Conservation (phyloP, 1,140 invertebrate species). For the Drosophila sp. region DNA sequence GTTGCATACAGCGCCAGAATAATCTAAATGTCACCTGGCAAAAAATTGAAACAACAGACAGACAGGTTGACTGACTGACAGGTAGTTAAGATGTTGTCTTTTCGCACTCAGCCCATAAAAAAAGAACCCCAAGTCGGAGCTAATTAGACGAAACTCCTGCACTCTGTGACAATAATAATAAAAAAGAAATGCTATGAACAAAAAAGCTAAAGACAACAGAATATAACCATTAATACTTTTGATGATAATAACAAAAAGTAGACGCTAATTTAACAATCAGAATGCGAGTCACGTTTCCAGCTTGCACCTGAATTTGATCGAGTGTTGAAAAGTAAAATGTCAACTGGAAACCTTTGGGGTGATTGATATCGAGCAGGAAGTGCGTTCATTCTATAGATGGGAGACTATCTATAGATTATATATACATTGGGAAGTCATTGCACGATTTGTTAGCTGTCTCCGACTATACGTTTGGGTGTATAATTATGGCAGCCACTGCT, state of each 20-base stretch:
- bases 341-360: slow-evolving; percentile 57
- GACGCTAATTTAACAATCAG: slow-evolving; percentile 50
- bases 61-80: neutral
- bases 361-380: slow-evolving; percentile 76
- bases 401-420: neutral
- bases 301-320: slow-evolving; percentile 30
- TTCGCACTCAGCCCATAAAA: slow-evolving; percentile 20
- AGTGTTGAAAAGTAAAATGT: slow-evolving; percentile 62
- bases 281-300: slow-evolving; percentile 62
- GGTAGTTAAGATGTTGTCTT: slow-evolving; percentile 29
- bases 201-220: slow-evolving; percentile 8
- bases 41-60: neutral
- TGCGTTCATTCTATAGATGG: slow-evolving; percentile 11
- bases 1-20: slow-evolving; percentile 7
- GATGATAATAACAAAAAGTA: slow-evolving; percentile 6
- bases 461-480: slow-evolving; percentile 39
- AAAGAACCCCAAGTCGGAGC: slow-evolving; percentile 11
- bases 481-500: slow-evolving; percentile 52
- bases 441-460: slow-evolving; percentile 50
- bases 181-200: slow-evolving; percentile 20
- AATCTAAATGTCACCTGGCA: slow-evolving; percentile 32
- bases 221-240: slow-evolving; percentile 27
- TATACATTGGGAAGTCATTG: slow-evolving; percentile 55
- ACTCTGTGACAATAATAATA: slow-evolving; percentile 12
- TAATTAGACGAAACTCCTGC: slow-evolving; percentile 20